Conservation (phyloP, 2,888 invertebrate genomes). For the Eubasilissa splendida region DNA sequence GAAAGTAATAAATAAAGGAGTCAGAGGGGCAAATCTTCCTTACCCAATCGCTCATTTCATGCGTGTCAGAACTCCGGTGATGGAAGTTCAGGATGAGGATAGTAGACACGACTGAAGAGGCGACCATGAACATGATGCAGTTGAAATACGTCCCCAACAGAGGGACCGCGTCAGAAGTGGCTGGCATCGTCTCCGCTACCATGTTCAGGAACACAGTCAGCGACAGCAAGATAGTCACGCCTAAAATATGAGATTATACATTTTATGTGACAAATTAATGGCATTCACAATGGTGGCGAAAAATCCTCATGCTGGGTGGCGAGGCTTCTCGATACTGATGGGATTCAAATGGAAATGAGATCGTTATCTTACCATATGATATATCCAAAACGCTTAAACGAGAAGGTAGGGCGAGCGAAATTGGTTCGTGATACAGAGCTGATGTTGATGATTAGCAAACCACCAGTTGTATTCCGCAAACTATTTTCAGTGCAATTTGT, state of each 20-base stretch:
- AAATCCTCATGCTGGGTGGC: no score
- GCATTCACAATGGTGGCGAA: no score
- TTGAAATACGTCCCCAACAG: conserved; percentile 96
- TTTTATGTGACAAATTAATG: no score
- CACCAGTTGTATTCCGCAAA: neutral
- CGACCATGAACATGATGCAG: conserved; percentile 99
- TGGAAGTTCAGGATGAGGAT: conserved; percentile 98
- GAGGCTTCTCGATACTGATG: no score
- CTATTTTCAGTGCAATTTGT: conserved; percentile 4
- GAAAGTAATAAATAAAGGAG: no score
- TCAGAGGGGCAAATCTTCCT: conserved; percentile 63
- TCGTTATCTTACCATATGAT: no score
- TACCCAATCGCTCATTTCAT: conserved; percentile 98
- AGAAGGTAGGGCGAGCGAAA: no score
- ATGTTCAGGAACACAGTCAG: conserved; percentile 98
- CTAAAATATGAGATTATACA: conserved; percentile 68
- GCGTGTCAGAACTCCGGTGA: conserved; percentile 96
- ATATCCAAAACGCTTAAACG: no score
- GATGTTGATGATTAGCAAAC: neutral
- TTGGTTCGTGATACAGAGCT: neutral
- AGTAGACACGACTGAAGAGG: conserved; percentile 97
- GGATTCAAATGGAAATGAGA: no score
- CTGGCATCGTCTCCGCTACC: conserved; percentile 99
- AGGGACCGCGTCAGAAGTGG: conserved; percentile 95
- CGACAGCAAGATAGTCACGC: conserved; percentile 97